Percentiles rank a stretch among this genome's conserved stretches.
These are phyloP conservation scores for Hoplostethus atlanticus DNA, from an alignment of 2,797 vertebrate genomes.

Conservation along the genomic window DNA sequence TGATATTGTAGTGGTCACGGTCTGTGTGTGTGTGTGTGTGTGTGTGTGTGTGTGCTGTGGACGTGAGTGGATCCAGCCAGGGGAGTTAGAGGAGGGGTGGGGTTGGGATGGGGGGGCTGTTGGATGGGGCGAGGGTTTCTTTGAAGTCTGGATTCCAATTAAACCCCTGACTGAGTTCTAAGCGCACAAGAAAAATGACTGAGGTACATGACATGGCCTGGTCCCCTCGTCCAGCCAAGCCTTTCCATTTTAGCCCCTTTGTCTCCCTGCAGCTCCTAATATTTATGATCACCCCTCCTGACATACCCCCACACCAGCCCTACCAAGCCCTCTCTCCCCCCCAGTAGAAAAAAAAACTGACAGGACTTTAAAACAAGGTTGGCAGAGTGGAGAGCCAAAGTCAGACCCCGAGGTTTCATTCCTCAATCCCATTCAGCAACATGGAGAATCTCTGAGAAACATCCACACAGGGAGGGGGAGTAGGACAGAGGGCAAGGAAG, in stretches of 20 bases:
- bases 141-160: conserved; percentile 99
- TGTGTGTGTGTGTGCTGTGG: conserved; percentile 54
- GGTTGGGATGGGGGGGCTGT: conserved; percentile 72
- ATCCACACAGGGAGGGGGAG: conserved; percentile 30
- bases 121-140: conserved; percentile 91
- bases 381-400: conserved; percentile 53
- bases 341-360: conserved; percentile 49
- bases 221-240: conserved; percentile 91
- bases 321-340: conserved; percentile 32
- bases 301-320: conserved; percentile 83
- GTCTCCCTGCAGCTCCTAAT: conserved; percentile 90
- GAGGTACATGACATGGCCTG: conserved; percentile 94
- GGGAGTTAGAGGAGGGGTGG: conserved; percentile 77
- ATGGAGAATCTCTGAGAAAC: conserved; percentile 69
- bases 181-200: conserved; percentile 96
- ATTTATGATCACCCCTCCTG: conserved; percentile 90
- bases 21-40: conserved; percentile 60
- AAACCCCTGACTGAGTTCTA: conserved; percentile 99
- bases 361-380: conserved; percentile 71
- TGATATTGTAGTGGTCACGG: conserved; percentile 82
- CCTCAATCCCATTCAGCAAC: conserved; percentile 58
- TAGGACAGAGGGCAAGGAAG: conserved; percentile 27
- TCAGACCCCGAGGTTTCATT: conserved; percentile 66
- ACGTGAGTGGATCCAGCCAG: conserved; percentile 81
- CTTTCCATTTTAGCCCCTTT: conserved; percentile 91